These are phyloP conservation scores for Thymelicus sylvestris DNA, from an alignment of 2,888 invertebrate genomes.

Conservation along the genomic window DNA sequence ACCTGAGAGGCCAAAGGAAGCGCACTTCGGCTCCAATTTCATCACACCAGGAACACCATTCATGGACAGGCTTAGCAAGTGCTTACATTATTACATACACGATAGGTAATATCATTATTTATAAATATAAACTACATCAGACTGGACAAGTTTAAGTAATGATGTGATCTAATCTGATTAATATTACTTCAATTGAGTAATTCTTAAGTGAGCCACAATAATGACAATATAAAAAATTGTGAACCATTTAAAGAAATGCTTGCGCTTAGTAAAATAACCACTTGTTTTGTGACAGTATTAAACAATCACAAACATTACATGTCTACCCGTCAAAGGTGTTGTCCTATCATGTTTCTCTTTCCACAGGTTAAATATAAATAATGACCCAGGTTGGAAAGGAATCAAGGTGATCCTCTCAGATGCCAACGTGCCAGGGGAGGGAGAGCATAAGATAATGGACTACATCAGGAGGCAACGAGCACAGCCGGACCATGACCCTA, in stretches of 20 bases:
- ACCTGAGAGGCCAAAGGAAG: slow-evolving; percentile 94
- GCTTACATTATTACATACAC: slow-evolving; percentile 95
- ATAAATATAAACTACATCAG: no score
- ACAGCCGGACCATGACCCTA: slow-evolving; percentile 98
- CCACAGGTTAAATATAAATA: slow-evolving; percentile 91
- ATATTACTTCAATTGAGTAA: no score
- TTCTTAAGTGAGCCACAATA: no score
- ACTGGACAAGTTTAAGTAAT: no score
- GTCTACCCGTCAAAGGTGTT: no score
- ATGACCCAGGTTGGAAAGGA: slow-evolving; percentile 96
- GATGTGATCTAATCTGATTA: no score
- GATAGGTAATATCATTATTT: slow-evolving; percentile 81
- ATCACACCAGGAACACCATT: slow-evolving; percentile 99
- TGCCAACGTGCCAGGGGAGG: slow-evolving; percentile 98
- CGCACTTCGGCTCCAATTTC: slow-evolving; percentile 99
- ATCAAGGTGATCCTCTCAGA: slow-evolving; percentile 99
- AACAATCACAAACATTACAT: no score
- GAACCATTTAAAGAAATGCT: no score
- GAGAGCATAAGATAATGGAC: slow-evolving; percentile 99
- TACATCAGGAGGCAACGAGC: slow-evolving; percentile 97
- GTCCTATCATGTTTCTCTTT: slow-evolving; percentile 44
- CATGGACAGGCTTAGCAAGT: slow-evolving; percentile 95
- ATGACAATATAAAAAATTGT: no score
- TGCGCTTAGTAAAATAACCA: no score
- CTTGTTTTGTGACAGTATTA: no score